These are phyloP conservation scores for Carapus acus DNA, from an alignment of 2,797 vertebrate genomes.

Conservation along the genomic window DNA sequence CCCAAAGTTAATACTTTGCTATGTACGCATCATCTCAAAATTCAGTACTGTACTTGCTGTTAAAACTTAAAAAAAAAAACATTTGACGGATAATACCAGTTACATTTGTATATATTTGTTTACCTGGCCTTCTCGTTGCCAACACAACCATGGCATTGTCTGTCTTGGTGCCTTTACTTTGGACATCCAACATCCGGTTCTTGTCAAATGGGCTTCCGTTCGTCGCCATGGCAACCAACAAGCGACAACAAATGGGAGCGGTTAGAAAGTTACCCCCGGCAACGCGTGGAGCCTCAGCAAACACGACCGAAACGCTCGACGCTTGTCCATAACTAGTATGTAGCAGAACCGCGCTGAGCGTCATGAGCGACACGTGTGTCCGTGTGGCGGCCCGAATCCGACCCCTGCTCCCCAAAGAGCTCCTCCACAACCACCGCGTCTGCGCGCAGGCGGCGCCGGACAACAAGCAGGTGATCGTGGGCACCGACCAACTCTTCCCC, in stretches of 20 bases:
- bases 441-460: conserved; percentile 78
- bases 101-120: too few species aligned
- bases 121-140: too few species aligned
- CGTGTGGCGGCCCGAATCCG: conserved; percentile 86
- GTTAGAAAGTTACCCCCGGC: conserved; percentile 2
- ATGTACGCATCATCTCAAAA: too few species aligned
- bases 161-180: too few species aligned
- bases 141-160: too few species aligned
- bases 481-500: conserved; percentile 76
- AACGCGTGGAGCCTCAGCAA: not conserved
- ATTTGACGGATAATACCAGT: too few species aligned
- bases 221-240: conserved; percentile 57
- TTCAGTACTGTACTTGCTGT: too few species aligned
- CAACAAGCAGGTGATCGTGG: conserved; percentile 77
- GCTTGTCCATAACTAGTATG: not conserved
- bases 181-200: not conserved
- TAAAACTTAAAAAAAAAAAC: too few species aligned
- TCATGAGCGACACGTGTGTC: conserved; percentile 79
- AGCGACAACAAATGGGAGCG: conserved; percentile 49
- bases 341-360: not conserved
- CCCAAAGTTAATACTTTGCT: too few species aligned
- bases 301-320: not conserved
- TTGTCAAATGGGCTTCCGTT: not conserved
- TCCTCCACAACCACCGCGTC: conserved; percentile 78
- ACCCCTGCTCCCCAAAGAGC: conserved; percentile 82